A percentile compares a stretch with the other conserved stretches of the same genome.
Evolutionary conservation across 2,113 vertebrate genomes (phyloP).

Genomic region (Pterophyllum scalare): DNA sequence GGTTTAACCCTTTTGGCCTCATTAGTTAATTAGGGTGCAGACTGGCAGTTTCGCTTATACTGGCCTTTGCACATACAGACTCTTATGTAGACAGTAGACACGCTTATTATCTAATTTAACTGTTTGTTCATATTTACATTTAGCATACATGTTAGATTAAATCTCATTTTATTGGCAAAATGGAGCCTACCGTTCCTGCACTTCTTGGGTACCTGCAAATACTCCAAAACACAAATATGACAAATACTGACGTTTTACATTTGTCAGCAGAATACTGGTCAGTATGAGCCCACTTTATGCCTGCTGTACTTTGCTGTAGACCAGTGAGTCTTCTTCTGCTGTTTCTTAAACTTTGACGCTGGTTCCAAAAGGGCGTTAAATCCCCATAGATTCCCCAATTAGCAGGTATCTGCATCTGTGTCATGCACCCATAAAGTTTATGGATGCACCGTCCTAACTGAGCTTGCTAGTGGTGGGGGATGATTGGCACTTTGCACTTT

Average conservation of each 20-base stretch:
- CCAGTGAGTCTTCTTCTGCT: not conserved
- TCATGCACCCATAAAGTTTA: not conserved
- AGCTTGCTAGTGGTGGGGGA: not conserved
- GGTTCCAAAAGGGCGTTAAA: not conserved
- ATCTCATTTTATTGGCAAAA: not conserved
- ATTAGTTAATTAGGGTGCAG: slow-evolving; percentile 78
- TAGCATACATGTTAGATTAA: not conserved
- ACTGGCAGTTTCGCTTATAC: slow-evolving; percentile 30
- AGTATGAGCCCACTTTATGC: not conserved
- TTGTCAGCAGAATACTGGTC: not conserved
- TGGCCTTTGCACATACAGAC: slow-evolving; percentile 24
- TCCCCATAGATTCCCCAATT: not conserved
- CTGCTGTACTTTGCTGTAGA: not conserved
- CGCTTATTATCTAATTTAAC: not conserved
- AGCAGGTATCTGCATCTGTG: not conserved
- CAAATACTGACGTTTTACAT: not conserved
- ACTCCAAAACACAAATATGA: not conserved
- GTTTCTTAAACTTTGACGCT: not conserved
- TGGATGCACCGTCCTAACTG: not conserved
- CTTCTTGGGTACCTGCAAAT: not conserved
- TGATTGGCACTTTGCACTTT: not conserved
- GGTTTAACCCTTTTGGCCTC: slow-evolving; percentile 58
- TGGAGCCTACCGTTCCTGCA: not conserved
- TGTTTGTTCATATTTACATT: not conserved
- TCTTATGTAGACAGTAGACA: not conserved